Base-by-base conservation (phyloP, 2,888 invertebrate genomes). In the Eristalis tenax region DNA sequence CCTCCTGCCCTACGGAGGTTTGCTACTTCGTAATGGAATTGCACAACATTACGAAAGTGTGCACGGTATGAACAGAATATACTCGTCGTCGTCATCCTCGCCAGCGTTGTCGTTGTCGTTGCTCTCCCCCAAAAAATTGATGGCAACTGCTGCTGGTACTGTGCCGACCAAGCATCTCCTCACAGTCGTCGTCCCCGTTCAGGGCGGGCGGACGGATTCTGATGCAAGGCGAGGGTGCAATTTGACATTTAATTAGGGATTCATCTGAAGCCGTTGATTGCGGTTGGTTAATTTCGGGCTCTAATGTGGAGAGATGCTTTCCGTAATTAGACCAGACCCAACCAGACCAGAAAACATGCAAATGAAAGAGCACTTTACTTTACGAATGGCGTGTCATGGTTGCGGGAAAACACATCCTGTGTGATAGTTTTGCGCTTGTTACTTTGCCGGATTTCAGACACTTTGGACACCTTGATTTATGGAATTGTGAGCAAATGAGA, bases 231-330 rank as follows among this genome's bases (percentile, higher is more conserved):
- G 63, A 71, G 73, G 83, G 43, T 61, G 73, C 63, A 83, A 50
- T 76, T 83, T 83, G 80, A 87, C 87, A 87, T 87, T 83, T 87
- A 87, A 87, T 87, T 87, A 87, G 83, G 80, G 80, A 87, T 83
- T 79, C 83, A 87, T 79, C 76, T 80, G 80, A 80, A 80, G 87
- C 83, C 79, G 83, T 73, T 87, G 87, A 83, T 87, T 83, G 87
- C 83, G 87, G 87, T 87, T 87, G 86, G 83, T 75, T 86, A 79
- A 83, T 86, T 69, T 86, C 75, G 75, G 77, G 68, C 77, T 66
- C 68, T 75, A 83, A 86, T 86, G 78, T 83, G 66, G 83, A 50
- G 73, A 78, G 65, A 79, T 79, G 75, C 74, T 86, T 83, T 86
- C 78, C 61, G 65, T 86, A 86, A 86, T 83, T 79, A 75, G 70